phyloP scores from a whole-genome alignment of 2,888 invertebrate species.

The Schrankia costaestrigalis region DNA sequence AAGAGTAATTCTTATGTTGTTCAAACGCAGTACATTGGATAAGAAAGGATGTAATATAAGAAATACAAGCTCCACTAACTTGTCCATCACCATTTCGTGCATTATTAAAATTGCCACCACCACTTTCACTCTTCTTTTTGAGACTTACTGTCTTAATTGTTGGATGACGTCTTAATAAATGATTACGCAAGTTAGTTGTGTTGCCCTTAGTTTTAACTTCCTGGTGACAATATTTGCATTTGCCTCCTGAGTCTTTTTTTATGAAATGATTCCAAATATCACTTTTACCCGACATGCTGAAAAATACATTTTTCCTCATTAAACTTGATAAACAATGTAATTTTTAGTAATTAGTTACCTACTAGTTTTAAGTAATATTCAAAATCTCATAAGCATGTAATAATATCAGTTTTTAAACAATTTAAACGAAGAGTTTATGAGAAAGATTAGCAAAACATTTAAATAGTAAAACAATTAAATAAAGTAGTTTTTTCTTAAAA shows the following conservation, averaged over 20 bases:
- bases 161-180: conserved; percentile 28
- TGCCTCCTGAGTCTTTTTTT: conserved; percentile 21
- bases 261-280: conserved; percentile 24
- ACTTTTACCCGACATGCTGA: conserved; percentile 22
- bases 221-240: conserved; percentile 23
- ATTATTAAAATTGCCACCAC: conserved; percentile 23
- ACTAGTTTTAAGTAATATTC: background rate
- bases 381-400: background rate
- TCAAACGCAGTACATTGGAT: conserved; percentile 11
- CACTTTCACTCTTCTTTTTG: conserved; percentile 22
- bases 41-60: conserved; percentile 11
- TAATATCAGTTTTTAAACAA: no score
- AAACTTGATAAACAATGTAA: conserved; percentile 15
- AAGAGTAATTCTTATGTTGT: conserved; percentile 10
- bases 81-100: conserved; percentile 19
- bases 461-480: no score
- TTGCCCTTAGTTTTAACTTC: conserved; percentile 26
- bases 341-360: no score
- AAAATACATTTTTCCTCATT: conserved; percentile 19
- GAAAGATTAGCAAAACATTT: no score
- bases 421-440: no score
- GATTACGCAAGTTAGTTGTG: conserved; percentile 28
- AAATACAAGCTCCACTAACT: conserved; percentile 9
- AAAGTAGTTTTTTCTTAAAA: no score
- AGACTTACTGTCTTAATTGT: conserved; percentile 21